Conservation (phyloP, 2,113 vertebrate species). For the Tyrannus savana region DNA sequence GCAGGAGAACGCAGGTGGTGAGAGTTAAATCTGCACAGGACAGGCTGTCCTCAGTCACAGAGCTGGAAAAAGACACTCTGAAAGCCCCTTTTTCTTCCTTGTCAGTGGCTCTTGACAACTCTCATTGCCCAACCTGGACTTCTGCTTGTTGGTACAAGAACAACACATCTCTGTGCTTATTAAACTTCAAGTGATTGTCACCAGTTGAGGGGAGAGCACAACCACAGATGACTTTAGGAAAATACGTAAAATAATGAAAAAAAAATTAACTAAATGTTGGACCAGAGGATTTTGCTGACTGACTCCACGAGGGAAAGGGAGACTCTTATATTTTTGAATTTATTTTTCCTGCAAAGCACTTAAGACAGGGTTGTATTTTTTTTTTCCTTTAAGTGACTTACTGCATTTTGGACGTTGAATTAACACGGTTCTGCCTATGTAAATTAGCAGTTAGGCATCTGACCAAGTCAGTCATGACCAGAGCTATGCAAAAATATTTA, state of each 20-base stretch:
- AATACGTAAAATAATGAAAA: not conserved
- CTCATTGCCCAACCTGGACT: not conserved
- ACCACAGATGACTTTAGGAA: not conserved
- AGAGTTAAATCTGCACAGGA: not conserved
- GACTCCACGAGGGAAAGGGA: not conserved
- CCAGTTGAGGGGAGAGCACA: not conserved
- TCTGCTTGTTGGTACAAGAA: not conserved
- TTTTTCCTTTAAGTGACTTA: not conserved
- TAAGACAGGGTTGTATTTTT: not conserved
- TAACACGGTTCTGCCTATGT: not conserved
- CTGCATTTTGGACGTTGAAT: not conserved
- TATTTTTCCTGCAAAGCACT: not conserved
- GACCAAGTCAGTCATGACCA: not conserved
- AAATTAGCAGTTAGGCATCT: not conserved
- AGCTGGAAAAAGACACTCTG: not conserved
- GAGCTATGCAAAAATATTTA: not conserved
- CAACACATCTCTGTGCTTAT: accelerated
- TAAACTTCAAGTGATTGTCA: not conserved
- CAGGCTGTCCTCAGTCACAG: not conserved
- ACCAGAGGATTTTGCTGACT: not conserved
- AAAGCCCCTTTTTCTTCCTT: not conserved
- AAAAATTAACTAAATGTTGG: not conserved
- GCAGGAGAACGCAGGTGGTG: not conserved
- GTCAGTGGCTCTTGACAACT: not conserved
- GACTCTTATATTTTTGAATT: accelerated